A percentile compares a stretch with the other conserved stretches of the same genome.
phyloP scores from a whole-genome alignment of 2,797 vertebrate species.

The Amphiprion clarkii region DNA sequence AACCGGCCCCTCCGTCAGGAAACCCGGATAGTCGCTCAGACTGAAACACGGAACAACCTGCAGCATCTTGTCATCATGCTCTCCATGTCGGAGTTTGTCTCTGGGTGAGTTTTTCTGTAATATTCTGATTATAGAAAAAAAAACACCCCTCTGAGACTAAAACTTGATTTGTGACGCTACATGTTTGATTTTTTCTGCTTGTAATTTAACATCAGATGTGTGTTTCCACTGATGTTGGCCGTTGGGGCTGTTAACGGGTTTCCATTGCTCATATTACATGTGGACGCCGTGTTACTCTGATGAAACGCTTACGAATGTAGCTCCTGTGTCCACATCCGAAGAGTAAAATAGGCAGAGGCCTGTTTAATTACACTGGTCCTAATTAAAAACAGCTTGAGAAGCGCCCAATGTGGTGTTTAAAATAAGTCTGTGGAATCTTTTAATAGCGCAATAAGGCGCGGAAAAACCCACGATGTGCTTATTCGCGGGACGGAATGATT shows the following conservation, averaged over 20 bases:
- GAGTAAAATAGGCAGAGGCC: no score
- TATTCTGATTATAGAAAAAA: background rate
- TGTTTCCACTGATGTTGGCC: background rate
- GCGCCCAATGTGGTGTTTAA: no score
- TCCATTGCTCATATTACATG: background rate
- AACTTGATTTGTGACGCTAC: no score
- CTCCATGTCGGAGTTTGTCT: slow-evolving; percentile 27
- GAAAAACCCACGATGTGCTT: background rate
- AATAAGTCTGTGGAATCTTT: no score
- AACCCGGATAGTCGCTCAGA: background rate
- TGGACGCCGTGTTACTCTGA: background rate
- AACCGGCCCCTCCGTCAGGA: slow-evolving; percentile 20
- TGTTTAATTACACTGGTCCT: no score
- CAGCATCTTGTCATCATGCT: slow-evolving; percentile 16
- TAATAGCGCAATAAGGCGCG: background rate
- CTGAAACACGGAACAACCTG: slow-evolving; percentile 1
- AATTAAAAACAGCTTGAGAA: no score
- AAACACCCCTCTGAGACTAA: no score
- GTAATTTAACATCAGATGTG: background rate
- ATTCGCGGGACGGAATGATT: background rate
- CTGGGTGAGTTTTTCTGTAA: slow-evolving; percentile 49
- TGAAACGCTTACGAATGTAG: background rate
- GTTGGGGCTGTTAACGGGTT: background rate
- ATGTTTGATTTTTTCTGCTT: no score
- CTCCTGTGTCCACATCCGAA: background rate